Evolutionary conservation across 2,113 vertebrate species (phyloP), one percentile per base, ranked within the genome.

Genomic region (Alethe diademata): DNA sequence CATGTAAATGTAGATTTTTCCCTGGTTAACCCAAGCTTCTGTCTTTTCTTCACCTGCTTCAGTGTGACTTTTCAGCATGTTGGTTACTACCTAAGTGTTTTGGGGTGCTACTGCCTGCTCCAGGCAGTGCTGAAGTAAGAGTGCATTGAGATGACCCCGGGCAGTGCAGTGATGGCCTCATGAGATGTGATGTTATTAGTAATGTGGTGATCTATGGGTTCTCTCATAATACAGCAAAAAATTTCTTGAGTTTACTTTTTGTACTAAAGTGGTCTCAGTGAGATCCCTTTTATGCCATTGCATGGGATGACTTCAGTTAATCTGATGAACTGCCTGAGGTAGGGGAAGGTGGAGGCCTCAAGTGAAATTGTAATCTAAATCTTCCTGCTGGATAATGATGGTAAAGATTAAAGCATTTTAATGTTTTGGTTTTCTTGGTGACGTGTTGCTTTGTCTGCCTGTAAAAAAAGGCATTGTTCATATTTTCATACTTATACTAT

Each of bases 141-240:
- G 28, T 40, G 45, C 3, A 1, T 78, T 78, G 48, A 11, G 42
- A 24, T 81, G 23, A 38, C n/a, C 19, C 43, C 45, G 8, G 14
- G 25, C 1, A 1, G 5, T 74, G 45, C 4, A 4, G 6, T 29
- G 15, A 28, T 14, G 19, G 50, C 56, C 17, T 14, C 2, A 0
- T 31, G 23, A 22, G 25, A 11, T 26, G 43, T 7, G 8, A 5
- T 25, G 6, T 70, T 80, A 19, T 29, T 58, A 73, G 33, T 56
- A 74, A 9, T 2, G 4, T 43, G 56, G 19, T 3, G 3, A 35
- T 62, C 35, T 47, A 4, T 79, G 31, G 6, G 16, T 38, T 80
- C 48, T 23, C 16, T 81, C 2, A 1, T 74, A 71, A 43, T 13
- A 24, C 56, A 75, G n/a, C 16, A 65, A 48, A 43, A 65, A 11